Conservation (phyloP, 2,888 invertebrate species). For the Agriotes lineatus region DNA sequence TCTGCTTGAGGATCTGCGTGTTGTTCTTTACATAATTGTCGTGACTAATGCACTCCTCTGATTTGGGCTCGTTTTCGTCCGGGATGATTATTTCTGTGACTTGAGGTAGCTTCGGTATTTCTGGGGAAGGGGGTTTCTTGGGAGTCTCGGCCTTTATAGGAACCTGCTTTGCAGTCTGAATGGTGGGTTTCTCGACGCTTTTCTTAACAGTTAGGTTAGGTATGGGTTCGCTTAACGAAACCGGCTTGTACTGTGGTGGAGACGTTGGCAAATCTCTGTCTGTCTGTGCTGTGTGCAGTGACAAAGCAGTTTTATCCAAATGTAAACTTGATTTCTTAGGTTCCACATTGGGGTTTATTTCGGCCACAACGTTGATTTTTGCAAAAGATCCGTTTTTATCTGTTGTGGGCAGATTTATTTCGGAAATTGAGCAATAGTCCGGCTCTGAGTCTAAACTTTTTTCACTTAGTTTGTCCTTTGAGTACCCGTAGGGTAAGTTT, state of each 20-base stretch:
- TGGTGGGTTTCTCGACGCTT: constrained; percentile 61
- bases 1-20: constrained; percentile 62
- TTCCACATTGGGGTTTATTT: constrained; percentile 56
- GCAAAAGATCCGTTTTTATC: constrained; percentile 52
- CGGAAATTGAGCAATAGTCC: constrained; percentile 83
- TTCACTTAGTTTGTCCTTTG: constrained; percentile 50
- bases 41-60: constrained; percentile 59
- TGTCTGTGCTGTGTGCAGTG: neutral
- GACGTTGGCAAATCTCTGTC: constrained; percentile 25
- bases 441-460: constrained; percentile 69
- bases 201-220: constrained; percentile 59
- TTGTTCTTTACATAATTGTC: constrained; percentile 66
- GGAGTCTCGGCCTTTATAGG: constrained; percentile 54
- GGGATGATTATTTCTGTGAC: constrained; percentile 81
- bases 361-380: constrained; percentile 61
- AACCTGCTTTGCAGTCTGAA: constrained; percentile 61
- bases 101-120: constrained; percentile 81
- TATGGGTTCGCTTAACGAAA: constrained; percentile 39
- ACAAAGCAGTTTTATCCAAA: constrained; percentile 7
- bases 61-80: constrained; percentile 67
- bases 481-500: constrained; percentile 54
- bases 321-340: constrained; percentile 6
- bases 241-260: constrained; percentile 38
- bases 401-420: constrained; percentile 70
- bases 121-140: constrained; percentile 67